Base-by-base conservation (phyloP, 2,113 vertebrate genomes). In the Calyptomena viridis region DNA sequence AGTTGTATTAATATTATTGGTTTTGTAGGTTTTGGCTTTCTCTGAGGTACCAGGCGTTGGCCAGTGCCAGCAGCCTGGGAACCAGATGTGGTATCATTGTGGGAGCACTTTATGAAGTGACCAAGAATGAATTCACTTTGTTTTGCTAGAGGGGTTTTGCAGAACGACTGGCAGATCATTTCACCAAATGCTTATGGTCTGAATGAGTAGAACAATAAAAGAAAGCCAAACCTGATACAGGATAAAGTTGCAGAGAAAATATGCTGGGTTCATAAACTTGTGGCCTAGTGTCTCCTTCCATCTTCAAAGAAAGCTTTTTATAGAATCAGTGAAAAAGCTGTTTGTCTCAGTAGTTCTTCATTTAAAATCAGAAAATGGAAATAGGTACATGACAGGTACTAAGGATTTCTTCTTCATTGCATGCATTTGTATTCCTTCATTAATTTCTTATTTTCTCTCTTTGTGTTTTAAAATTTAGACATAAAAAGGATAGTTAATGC, bases 111-210 rank as follows among this genome's bases (percentile, higher is more conserved):
- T 16, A 19, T 0, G 10, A 68, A 69, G 16, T 68, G 58, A 60
- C 56, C 12, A 4, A 71, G 23, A 67, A 67, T 5, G 14, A 0
- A 1, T 63, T 84, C 0, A 1, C 56, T 75, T 81, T 35, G 47
- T 71, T 84, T 72, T 75, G 60, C 73, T 71, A 24, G 64, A 71
- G 56, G 35, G 18, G 3, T 49, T 71, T 47, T 1, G 0, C 46
- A 33, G 64, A 77, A 49, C 2, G 2, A 35, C 19, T 47, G 18
- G 14, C 46, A 59, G n/a, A 39, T 74, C 33, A 35, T 69, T 46
- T 71, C 66, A 67, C 33, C 24, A 50, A 81, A 33, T 7, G 0
- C 6, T 69, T 56, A 8, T 0, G 0, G 47, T 72, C 68, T 64
- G 25, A 84, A 78, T 39, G 27, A 20, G 18, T 7, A 67, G 33